Evolutionary conservation across 2,797 vertebrate species (phyloP).

Genomic region (Sebastes umbrosus): DNA sequence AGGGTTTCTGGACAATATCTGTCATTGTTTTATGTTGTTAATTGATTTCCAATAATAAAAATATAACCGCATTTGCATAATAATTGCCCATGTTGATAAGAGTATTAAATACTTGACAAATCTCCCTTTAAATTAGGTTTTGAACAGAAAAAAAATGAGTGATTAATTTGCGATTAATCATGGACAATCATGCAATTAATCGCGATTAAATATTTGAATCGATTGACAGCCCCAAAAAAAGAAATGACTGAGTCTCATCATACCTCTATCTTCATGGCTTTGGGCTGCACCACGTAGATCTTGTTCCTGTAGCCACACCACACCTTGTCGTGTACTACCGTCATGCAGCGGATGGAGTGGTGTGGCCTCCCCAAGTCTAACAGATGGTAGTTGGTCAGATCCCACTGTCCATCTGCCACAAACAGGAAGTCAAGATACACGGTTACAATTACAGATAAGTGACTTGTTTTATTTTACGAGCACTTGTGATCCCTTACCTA

Average conservation of each 20-base stretch:
- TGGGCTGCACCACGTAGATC: constrained; percentile 96
- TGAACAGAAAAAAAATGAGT: no score
- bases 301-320: constrained; percentile 99
- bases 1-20: no score
- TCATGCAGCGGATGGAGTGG: constrained; percentile 97
- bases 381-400: constrained; percentile 96
- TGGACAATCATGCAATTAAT: no score
- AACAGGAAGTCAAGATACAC: background rate
- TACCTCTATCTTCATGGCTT: constrained; percentile 98
- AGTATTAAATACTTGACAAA: no score
- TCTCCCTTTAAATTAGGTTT: no score
- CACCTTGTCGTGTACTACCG: constrained; percentile 96
- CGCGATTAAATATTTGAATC: no score
- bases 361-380: constrained; percentile 92
- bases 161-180: no score
- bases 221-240: background rate
- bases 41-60: no score
- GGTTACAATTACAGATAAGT: background rate
- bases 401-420: constrained; percentile 95
- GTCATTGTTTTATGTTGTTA: no score
- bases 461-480: background rate
- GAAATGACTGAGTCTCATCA: background rate
- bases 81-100: no score
- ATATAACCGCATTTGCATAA: no score
- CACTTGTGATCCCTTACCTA: constrained; percentile 81